A percentile compares a stretch with the other conserved stretches of the same genome.
Conservation (phyloP, 1,140 invertebrate genomes). For the Zaprionus taronus region DNA sequence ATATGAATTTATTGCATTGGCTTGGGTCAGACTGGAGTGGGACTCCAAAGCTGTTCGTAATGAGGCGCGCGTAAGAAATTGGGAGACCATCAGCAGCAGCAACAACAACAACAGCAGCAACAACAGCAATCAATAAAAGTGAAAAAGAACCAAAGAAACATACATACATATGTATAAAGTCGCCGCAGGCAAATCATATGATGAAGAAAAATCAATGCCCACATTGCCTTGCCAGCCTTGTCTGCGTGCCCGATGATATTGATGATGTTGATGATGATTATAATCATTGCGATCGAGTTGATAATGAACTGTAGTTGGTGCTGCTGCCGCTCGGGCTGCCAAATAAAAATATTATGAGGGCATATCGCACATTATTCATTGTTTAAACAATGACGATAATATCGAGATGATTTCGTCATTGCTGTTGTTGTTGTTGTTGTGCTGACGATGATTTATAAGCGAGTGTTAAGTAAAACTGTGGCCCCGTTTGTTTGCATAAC, state of each 20-base stretch:
- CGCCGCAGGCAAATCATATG: constrained; percentile 14
- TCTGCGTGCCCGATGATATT: constrained; percentile 18
- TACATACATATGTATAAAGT: constrained; percentile 5
- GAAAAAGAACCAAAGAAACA: constrained; percentile 14
- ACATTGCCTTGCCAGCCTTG: constrained; percentile 25
- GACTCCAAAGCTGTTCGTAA: constrained; percentile 45
- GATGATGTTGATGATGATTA: constrained; percentile 35
- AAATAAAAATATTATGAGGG: constrained; percentile 80
- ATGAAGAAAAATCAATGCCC: constrained; percentile 45
- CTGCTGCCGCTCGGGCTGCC: constrained; percentile 46
- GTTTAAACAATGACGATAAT: constrained; percentile 58
- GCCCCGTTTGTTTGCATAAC: constrained; percentile 77
- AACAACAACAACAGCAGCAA: not conserved
- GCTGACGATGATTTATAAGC: constrained; percentile 74
- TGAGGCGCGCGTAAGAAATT: constrained; percentile 52
- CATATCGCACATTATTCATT: constrained; percentile 67
- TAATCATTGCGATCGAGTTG: constrained; percentile 25
- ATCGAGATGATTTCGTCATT: constrained; percentile 46
- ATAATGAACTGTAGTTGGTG: constrained; percentile 24
- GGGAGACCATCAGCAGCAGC: constrained; percentile 7
- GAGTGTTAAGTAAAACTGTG: constrained; percentile 61
- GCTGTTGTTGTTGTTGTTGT: constrained; percentile 26
- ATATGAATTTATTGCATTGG: constrained; percentile 81
- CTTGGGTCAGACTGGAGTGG: constrained; percentile 21
- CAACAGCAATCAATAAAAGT: constrained; percentile 57